Evolutionary conservation across 2,797 vertebrate genomes (phyloP).

Genomic region (Anas bernieri): DNA sequence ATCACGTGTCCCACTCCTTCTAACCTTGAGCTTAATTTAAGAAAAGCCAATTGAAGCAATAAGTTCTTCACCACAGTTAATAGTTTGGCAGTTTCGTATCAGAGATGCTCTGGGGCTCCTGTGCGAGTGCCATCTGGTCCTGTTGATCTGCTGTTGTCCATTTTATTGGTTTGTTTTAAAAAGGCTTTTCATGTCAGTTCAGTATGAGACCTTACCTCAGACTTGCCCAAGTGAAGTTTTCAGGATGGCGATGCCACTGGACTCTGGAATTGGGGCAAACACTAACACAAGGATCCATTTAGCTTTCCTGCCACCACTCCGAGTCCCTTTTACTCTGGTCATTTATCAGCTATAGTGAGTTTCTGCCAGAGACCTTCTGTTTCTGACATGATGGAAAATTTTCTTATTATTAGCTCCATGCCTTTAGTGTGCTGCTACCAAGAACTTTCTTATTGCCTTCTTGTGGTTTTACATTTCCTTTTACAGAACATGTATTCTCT

Average conservation of each 20-base stretch:
- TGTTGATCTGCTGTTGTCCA: slow-evolving; percentile 16
- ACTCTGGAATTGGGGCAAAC: not conserved
- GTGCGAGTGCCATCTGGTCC: slow-evolving; percentile 30
- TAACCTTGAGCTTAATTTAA: slow-evolving; percentile 45
- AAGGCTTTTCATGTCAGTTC: slow-evolving; percentile 26
- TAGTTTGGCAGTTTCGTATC: slow-evolving; percentile 52
- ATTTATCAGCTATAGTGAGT: not conserved
- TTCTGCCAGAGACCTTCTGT: slow-evolving; percentile 22
- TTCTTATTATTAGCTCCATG: not conserved
- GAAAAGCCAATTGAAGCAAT: slow-evolving; percentile 30
- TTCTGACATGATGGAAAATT: not conserved
- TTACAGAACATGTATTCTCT: not conserved
- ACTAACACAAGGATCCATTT: not conserved
- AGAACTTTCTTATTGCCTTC: not conserved
- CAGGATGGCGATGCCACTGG: not conserved
- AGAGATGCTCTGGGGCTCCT: slow-evolving; percentile 48
- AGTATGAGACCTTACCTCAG: slow-evolving; percentile 20
- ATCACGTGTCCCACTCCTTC: not conserved
- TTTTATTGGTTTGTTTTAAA: slow-evolving; percentile 26
- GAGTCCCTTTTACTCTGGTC: not conserved
- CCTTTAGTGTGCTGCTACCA: not conserved
- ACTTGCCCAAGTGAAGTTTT: slow-evolving; percentile 12
- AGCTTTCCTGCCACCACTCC: not conserved
- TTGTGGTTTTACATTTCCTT: not conserved
- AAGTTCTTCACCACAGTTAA: slow-evolving; percentile 34